These are phyloP conservation scores for Percina caprodes DNA, from an alignment of 2,113 vertebrate species.

Conservation along the genomic window DNA sequence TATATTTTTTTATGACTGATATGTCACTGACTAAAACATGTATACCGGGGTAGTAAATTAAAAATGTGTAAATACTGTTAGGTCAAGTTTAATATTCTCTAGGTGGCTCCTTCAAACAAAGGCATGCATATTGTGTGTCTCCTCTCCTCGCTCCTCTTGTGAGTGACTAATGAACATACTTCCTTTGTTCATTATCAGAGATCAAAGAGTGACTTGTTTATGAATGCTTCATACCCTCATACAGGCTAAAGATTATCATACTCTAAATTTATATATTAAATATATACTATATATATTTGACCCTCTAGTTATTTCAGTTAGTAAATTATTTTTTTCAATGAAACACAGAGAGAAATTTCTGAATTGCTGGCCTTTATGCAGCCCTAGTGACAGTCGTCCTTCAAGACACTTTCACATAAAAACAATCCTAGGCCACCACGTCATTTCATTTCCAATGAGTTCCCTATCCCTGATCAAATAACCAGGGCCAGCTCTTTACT, in stretches of 20 bases:
- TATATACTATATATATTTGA: not conserved
- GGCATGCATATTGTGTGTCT: not conserved
- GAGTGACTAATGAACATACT: constrained; percentile 59
- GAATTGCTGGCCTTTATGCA: constrained; percentile 12
- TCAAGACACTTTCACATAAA: constrained; percentile 51
- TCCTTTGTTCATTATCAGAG: constrained; percentile 56
- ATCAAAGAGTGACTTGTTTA: constrained; percentile 52
- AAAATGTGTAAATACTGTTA: no score
- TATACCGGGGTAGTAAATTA: no score
- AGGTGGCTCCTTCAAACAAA: constrained; percentile 11
- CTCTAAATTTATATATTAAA: not conserved
- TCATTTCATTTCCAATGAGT: constrained; percentile 53
- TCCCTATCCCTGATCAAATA: constrained; percentile 40
- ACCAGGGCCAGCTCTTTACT: constrained; percentile 26
- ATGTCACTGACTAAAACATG: not conserved
- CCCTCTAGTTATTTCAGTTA: not conserved
- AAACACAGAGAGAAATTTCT: not conserved
- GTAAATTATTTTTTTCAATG: not conserved
- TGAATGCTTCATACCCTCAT: not conserved
- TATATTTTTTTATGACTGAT: no score
- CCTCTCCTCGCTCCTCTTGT: constrained; percentile 22
- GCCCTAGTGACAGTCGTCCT: constrained; percentile 5
- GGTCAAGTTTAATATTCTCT: not conserved
- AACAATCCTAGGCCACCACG: constrained; percentile 25
- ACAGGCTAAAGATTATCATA: no score